A percentile compares a stretch with the other conserved stretches of the same genome.
These are phyloP conservation scores for Cyrtodaria siliqua DNA, from an alignment of 2,888 invertebrate genomes.

Conservation along the genomic window DNA sequence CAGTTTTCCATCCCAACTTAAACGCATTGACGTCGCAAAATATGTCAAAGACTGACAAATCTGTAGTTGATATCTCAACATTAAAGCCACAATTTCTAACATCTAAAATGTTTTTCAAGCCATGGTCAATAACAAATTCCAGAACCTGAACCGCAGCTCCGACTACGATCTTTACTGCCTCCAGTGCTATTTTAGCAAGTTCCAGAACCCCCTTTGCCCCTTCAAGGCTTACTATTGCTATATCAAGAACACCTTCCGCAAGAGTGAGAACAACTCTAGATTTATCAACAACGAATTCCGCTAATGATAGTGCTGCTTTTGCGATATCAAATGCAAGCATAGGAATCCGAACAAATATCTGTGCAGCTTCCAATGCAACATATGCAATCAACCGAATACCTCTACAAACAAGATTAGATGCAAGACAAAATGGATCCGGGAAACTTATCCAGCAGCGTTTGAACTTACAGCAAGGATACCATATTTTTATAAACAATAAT, in stretches of 20 bases:
- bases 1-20: conserved; percentile 40
- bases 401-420: conserved; percentile 50
- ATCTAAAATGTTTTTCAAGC: conserved; percentile 41
- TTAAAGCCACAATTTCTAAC: conserved; percentile 58
- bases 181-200: conserved; percentile 42
- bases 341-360: conserved; percentile 47
- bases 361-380: conserved; percentile 48
- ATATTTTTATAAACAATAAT: conserved; percentile 29
- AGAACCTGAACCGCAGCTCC: conserved; percentile 44
- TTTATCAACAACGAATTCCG: conserved; percentile 59
- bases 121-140: conserved; percentile 45
- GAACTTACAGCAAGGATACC: conserved; percentile 51
- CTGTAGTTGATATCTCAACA: conserved; percentile 33
- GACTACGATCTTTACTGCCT: conserved; percentile 45
- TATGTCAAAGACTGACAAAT: conserved; percentile 47
- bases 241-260: conserved; percentile 46
- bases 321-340: conserved; percentile 60
- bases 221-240: conserved; percentile 43
- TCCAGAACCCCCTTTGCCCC: conserved; percentile 36
- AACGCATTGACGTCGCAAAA: conserved; percentile 60
- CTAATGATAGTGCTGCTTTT: conserved; percentile 44
- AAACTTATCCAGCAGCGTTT: conserved; percentile 56
- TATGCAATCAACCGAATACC: conserved; percentile 46
- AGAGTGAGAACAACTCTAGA: conserved; percentile 50
- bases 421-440: conserved; percentile 49